Percentiles rank a stretch among this genome's conserved stretches.
phyloP scores from a whole-genome alignment of 1,140 invertebrate species.

The Drosophila ficusphila region DNA sequence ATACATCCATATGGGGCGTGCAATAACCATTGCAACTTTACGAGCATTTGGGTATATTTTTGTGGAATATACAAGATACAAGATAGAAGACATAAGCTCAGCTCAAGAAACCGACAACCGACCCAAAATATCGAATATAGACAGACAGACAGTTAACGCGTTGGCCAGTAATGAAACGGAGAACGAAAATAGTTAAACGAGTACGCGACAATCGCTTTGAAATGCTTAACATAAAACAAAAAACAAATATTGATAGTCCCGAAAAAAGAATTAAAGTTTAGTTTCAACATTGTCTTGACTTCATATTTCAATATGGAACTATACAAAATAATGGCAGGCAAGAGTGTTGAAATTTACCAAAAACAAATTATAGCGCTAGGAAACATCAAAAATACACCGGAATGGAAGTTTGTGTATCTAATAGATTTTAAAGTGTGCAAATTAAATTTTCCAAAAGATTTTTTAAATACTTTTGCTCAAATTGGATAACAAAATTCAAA shows the following conservation, averaged over 20 bases:
- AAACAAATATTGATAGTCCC: constrained; percentile 3
- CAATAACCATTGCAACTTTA: constrained; percentile 54
- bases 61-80: constrained; percentile 62
- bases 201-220: constrained; percentile 80
- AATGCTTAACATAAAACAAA: constrained; percentile 60
- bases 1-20: constrained; percentile 53
- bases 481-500: neutral
- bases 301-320: constrained; percentile 58
- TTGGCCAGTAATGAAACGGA: constrained; percentile 63
- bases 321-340: constrained; percentile 53
- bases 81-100: constrained; percentile 53
- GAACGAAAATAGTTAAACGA: constrained; percentile 50
- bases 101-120: constrained; percentile 61
- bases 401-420: neutral
- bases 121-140: constrained; percentile 10
- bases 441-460: neutral
- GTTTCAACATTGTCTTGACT: constrained; percentile 53
- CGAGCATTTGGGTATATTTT: constrained; percentile 77
- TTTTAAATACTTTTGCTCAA: neutral
- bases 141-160: constrained; percentile 61
- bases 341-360: constrained; percentile 55
- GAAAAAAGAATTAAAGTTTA: constrained; percentile 54
- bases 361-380: constrained; percentile 18
- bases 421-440: neutral
- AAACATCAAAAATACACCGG: neutral